Evolutionary conservation across 2,888 invertebrate species (phyloP).

Genomic region (Cosmopolites sordidus): DNA sequence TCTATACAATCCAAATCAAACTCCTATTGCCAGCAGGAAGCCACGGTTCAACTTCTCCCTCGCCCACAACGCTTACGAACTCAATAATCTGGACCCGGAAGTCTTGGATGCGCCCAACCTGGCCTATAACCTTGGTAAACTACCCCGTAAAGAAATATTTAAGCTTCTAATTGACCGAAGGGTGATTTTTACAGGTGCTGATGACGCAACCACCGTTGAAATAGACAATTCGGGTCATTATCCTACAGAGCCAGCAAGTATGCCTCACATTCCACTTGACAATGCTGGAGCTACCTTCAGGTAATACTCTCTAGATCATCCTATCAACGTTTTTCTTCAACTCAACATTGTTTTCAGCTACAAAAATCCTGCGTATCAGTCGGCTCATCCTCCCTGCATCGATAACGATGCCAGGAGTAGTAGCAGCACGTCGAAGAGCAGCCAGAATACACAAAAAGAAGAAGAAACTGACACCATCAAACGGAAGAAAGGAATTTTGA

Average conservation of each 20-base stretch:
- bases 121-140: slow-evolving; percentile 47
- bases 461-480: slow-evolving; percentile 52
- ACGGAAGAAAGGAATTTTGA: slow-evolving; percentile 74
- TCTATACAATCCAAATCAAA: slow-evolving; percentile 59
- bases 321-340: background rate
- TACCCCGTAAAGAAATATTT: slow-evolving; percentile 24
- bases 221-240: slow-evolving; percentile 42
- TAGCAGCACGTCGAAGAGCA: slow-evolving; percentile 49
- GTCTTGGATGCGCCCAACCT: slow-evolving; percentile 59
- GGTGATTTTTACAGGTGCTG: slow-evolving; percentile 8
- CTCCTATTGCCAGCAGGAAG: slow-evolving; percentile 60
- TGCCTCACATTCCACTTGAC: slow-evolving; percentile 51
- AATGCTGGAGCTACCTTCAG: slow-evolving; percentile 18
- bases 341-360: slow-evolving; percentile 55
- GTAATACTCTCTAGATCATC: slow-evolving; percentile 3
- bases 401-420: slow-evolving; percentile 29
- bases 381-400: slow-evolving; percentile 60
- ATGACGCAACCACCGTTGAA: slow-evolving; percentile 41
- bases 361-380: slow-evolving; percentile 70
- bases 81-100: slow-evolving; percentile 63
- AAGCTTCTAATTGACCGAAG: background rate
- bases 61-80: slow-evolving; percentile 62
- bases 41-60: slow-evolving; percentile 66
- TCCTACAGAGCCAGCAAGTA: slow-evolving; percentile 53
- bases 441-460: slow-evolving; percentile 68